Evolutionary conservation across 2,797 vertebrate genomes (phyloP).

Genomic region (Sphenodon punctatus): DNA sequence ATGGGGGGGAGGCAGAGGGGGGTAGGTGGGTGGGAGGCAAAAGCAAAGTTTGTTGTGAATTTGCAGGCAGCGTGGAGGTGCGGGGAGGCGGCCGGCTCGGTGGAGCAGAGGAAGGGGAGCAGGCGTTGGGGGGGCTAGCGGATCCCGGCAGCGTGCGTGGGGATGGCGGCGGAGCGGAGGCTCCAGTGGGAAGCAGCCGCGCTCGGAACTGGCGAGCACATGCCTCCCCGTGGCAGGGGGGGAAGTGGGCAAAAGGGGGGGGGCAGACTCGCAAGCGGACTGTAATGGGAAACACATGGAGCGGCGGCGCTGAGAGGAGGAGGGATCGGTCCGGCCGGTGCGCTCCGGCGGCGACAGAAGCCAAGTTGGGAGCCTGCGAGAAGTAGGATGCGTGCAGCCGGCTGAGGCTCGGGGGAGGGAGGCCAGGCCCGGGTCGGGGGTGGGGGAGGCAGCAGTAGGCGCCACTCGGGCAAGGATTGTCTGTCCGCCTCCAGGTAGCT

Average conservation of each 20-base stretch:
- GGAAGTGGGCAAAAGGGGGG: constrained; percentile 44
- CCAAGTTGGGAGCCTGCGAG: no score
- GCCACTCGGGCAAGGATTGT: neutral
- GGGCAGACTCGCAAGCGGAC: constrained; percentile 20
- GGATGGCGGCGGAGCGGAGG: constrained; percentile 24
- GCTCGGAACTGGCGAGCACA: constrained; percentile 64
- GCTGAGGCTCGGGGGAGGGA: constrained; percentile 32
- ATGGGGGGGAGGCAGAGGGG: constrained; percentile 19
- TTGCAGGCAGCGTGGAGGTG: constrained; percentile 53
- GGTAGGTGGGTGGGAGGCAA: neutral
- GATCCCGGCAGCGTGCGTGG: constrained; percentile 13
- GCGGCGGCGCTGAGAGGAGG: no score
- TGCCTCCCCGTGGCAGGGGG: constrained; percentile 36
- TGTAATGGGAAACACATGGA: constrained; percentile 27
- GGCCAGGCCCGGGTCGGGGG: constrained; percentile 1
- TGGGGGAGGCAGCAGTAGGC: neutral
- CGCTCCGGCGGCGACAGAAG: no score
- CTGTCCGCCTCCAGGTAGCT: neutral
- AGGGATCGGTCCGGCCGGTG: no score
- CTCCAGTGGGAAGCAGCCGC: constrained; percentile 17
- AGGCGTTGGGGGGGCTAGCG: constrained; percentile 40
- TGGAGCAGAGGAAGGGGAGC: constrained; percentile 33
- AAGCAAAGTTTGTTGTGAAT: constrained; percentile 34
- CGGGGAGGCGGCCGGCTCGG: constrained; percentile 60
- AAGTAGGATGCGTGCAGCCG: no score